Evolutionary conservation across 2,888 invertebrate species (phyloP).

Genomic region (Pristionchus arcanus): DNA sequence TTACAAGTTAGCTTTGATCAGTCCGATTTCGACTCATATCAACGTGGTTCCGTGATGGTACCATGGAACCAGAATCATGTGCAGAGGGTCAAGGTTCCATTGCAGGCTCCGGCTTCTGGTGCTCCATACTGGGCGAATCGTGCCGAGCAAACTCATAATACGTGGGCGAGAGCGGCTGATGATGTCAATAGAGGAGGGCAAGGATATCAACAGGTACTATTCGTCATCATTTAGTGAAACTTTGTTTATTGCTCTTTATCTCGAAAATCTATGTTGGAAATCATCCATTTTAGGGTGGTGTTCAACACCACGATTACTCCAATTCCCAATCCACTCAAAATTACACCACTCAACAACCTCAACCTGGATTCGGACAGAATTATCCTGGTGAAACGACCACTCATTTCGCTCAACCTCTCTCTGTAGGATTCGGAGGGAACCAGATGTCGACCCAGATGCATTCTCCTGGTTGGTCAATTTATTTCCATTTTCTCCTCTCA

Average conservation of each 20-base stretch:
- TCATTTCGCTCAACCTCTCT: constrained; percentile 45
- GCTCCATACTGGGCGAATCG: constrained; percentile 74
- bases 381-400: background rate
- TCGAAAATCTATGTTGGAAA: background rate
- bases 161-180: constrained; percentile 74
- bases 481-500: background rate
- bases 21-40: background rate
- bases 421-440: constrained; percentile 11
- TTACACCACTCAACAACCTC: background rate
- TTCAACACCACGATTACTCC: constrained; percentile 30
- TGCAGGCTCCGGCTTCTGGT: constrained; percentile 64
- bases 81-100: background rate
- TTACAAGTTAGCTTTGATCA: background rate
- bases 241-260: no score
- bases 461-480: constrained; percentile 14
- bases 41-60: background rate
- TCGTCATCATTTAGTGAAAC: no score
- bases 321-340: background rate
- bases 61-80: background rate
- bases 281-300: background rate
- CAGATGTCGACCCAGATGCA: constrained; percentile 18
- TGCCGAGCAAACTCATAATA: constrained; percentile 68
- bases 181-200: constrained; percentile 59
- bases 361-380: background rate
- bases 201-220: background rate